phyloP scores from a whole-genome alignment of 2,888 invertebrate species.

The Icerya purchasi region DNA sequence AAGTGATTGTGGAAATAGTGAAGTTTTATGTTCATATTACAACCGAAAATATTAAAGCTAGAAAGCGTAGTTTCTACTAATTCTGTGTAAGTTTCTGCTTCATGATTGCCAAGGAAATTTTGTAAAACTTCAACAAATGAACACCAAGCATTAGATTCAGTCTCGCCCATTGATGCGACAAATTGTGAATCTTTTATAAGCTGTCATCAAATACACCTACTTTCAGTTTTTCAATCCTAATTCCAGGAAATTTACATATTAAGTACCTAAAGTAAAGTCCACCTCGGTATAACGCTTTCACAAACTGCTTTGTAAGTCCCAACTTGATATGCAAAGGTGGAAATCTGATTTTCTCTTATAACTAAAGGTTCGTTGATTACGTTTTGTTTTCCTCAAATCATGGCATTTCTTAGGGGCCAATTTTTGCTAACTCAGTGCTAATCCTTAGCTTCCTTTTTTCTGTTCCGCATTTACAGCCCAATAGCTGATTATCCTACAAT shows the following conservation, averaged over 20 bases:
- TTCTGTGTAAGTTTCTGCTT: background rate
- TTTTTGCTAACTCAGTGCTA: background rate
- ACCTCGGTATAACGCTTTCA: background rate
- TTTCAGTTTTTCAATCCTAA: background rate
- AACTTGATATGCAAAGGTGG: background rate
- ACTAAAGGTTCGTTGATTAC: background rate
- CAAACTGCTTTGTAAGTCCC: background rate
- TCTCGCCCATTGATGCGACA: background rate
- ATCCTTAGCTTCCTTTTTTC: background rate
- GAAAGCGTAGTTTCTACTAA: background rate
- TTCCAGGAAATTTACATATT: background rate
- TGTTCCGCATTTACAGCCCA: too few species aligned
- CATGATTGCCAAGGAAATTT: background rate
- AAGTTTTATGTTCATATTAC: background rate
- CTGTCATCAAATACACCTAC: background rate
- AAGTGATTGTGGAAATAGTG: too few species aligned
- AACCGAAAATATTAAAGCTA: background rate
- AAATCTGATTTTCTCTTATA: background rate
- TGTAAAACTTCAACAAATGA: background rate
- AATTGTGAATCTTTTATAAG: background rate
- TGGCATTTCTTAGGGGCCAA: background rate
- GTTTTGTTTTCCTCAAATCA: background rate
- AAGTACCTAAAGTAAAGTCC: background rate
- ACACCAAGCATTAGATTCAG: background rate
- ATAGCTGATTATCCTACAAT: too few species aligned